These are phyloP conservation scores for Macrochelys suwanniensis DNA, from an alignment of 2,797 vertebrate genomes.

Conservation along the genomic window DNA sequence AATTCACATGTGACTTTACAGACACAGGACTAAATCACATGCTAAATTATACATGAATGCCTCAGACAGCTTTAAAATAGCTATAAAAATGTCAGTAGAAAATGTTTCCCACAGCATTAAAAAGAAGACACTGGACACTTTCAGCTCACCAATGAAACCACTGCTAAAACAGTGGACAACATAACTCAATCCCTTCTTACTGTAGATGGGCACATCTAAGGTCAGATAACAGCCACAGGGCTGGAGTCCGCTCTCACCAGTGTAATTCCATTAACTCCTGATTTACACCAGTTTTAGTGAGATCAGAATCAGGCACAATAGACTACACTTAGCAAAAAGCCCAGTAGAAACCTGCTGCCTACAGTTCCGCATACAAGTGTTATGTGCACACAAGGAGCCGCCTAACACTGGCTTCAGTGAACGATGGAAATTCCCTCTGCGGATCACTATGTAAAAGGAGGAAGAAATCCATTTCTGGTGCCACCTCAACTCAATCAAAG, in stretches of 20 bases:
- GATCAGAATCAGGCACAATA: neutral
- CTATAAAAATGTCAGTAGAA: neutral
- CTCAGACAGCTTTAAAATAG: neutral
- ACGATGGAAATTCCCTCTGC: neutral
- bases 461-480: neutral
- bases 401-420: neutral
- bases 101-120: neutral
- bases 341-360: accelerated
- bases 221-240: accelerated
- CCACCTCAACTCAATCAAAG: neutral
- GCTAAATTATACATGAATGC: neutral
- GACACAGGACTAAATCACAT: neutral
- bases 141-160: accelerated
- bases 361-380: neutral
- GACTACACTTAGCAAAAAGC: accelerated
- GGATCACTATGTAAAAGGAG: neutral
- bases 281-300: accelerated
- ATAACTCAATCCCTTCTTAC: neutral
- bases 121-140: accelerated
- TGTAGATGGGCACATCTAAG: accelerated
- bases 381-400: neutral
- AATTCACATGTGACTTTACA: neutral
- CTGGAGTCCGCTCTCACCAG: accelerated
- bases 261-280: neutral
- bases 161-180: neutral